phyloP scores from a whole-genome alignment of 1,140 invertebrate species.

The Drosophila melanica region DNA sequence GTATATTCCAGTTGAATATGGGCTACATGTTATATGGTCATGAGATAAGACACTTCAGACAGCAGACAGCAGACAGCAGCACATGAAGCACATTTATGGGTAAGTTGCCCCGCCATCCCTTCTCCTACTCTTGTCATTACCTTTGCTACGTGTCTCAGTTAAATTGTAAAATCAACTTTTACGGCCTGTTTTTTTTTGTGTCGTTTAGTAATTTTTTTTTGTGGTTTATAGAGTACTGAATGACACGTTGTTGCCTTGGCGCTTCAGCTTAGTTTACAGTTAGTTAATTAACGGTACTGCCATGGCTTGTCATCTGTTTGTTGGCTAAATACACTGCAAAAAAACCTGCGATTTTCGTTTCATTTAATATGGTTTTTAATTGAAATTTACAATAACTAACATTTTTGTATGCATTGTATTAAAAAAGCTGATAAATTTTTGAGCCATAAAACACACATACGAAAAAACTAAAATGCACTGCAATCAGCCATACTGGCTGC shows the following conservation, averaged over 20 bases:
- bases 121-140: not conserved
- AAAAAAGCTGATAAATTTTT: not conserved
- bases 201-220: slow-evolving; percentile 1
- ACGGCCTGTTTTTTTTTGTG: slow-evolving; percentile 28
- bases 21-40: slow-evolving; percentile 67
- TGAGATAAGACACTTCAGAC: slow-evolving; percentile 70
- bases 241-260: slow-evolving; percentile 36
- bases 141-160: slow-evolving; percentile 15
- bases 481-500: slow-evolving; percentile 30
- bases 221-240: slow-evolving; percentile 17
- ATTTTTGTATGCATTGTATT: no score
- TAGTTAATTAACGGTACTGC: slow-evolving; percentile 55
- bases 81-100: slow-evolving; percentile 65
- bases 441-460: slow-evolving; percentile 1
- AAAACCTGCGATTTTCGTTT: not conserved
- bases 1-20: slow-evolving; percentile 21
- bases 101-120: not conserved
- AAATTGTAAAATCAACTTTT: slow-evolving; percentile 42
- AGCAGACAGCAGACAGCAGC: slow-evolving; percentile 25
- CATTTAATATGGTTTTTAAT: not conserved
- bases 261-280: slow-evolving; percentile 49
- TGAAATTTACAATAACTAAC: no score
- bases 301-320: slow-evolving; percentile 2
- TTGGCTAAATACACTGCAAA: not conserved
- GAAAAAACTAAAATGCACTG: not conserved